Evolutionary conservation across 2,797 vertebrate genomes (phyloP), one percentile per base, ranked within the genome.

Genomic region (Catharus ustulatus): DNA sequence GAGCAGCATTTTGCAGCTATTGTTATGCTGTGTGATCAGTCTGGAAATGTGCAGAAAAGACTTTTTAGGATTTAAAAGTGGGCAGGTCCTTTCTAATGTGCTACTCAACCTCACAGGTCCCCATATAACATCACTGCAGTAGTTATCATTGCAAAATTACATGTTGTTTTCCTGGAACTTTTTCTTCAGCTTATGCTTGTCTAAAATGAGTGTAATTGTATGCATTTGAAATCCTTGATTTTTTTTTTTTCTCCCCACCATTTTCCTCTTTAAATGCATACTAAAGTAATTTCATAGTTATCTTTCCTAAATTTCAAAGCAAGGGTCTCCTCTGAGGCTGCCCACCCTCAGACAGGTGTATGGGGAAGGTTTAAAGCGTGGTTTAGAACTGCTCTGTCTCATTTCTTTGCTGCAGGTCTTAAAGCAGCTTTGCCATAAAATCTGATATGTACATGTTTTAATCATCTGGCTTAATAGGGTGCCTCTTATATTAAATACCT

Each of bases 181-280:
- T 30, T 58, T 24, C 14, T 16, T 61, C 62, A 52, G 38, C 3
- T 36, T 20, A 7, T 7, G 3, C 5, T 8, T 51, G 15, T 48
- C n/a, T 74, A 43, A 84, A 80, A 27, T 4, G 3, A 55, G 3
- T 66, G 20, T 18, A 83, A 30, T 29, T 32, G 9, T 15, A 18
- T 57, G 27, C 29, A 8, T 51, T 86, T 36, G 4, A 73, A 91
- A 63, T 51, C 14, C 20, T 67, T 61, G 6, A 74, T 20, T 23
- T 6, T 34, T 43, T 34, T 43, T 24, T n/a, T 8, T 14, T 12
- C 9, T 6, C 2, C 5, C 5, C 4, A 6, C 2, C 5, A 2
- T 21, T 5, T 23, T 13, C 7, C 16, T 40, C 36, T 82, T 79
- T 29, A 23, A 14, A 22, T 89, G 45, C 40, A 4, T 48, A 42